A percentile compares a stretch with the other conserved stretches of the same genome.
Conservation (phyloP, 2,888 invertebrate species). For the Andrena haemorrhoa region DNA sequence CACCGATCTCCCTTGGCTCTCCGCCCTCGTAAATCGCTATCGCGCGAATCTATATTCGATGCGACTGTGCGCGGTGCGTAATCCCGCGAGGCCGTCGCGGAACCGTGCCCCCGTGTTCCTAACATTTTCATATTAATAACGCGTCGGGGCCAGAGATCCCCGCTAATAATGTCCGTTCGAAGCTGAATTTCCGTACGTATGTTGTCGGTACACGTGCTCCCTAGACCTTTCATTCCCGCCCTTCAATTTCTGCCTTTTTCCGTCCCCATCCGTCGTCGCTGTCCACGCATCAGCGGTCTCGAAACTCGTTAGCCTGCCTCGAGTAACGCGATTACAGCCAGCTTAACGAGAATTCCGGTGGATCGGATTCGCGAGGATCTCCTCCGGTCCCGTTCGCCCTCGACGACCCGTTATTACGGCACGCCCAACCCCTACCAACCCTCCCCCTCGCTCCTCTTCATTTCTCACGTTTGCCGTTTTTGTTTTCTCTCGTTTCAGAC, state of each 20-base stretch:
- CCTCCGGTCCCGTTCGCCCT: slow-evolving; percentile 18
- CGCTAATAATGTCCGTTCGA: slow-evolving; percentile 32
- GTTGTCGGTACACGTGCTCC: not conserved
- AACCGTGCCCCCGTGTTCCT: not conserved
- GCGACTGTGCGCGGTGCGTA: not conserved
- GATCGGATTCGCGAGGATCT: slow-evolving; percentile 63
- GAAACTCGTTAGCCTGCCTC: slow-evolving; percentile 67
- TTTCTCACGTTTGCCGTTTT: slow-evolving; percentile 60
- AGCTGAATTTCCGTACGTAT: not conserved
- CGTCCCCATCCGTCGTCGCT: slow-evolving; percentile 30
- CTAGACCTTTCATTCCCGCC: slow-evolving; percentile 22
- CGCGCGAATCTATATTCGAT: slow-evolving; percentile 42
- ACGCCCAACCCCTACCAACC: slow-evolving; percentile 19
- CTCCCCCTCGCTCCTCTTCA: not conserved
- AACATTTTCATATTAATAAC: slow-evolving; percentile 53
- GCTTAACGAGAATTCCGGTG: slow-evolving; percentile 68
- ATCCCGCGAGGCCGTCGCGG: slow-evolving; percentile 13
- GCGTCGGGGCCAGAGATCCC: slow-evolving; percentile 13
- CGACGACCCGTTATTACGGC: slow-evolving; percentile 40
- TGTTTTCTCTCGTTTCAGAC: slow-evolving; percentile 88
- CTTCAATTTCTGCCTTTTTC: slow-evolving; percentile 50
- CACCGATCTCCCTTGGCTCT: slow-evolving; percentile 35
- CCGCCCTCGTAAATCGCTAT: slow-evolving; percentile 36
- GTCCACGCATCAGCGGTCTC: slow-evolving; percentile 65
- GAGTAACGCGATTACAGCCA: slow-evolving; percentile 68